A percentile compares a stretch with the other conserved stretches of the same genome.
phyloP scores from a whole-genome alignment of 2,888 invertebrate genomes.

The Amiota communis region DNA sequence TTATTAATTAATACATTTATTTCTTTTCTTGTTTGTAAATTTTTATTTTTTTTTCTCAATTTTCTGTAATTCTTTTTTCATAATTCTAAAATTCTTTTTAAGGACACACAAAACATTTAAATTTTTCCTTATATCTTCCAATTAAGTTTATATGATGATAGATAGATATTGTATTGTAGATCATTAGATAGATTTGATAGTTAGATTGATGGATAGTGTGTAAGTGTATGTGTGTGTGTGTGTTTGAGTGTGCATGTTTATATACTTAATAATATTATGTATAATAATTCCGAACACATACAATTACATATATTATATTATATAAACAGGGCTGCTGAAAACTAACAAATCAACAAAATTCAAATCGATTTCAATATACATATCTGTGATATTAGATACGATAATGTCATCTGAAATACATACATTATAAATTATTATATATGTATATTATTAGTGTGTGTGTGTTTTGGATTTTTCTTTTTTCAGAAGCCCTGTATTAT shows the following conservation, averaged over 20 bases:
- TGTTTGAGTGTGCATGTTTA: background rate
- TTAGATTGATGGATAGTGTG: too few relatives aligned
- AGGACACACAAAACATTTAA: constrained; percentile 54
- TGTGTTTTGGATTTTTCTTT: too few relatives aligned
- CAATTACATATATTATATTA: constrained; percentile 32
- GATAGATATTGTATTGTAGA: too few relatives aligned
- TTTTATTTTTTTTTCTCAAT: background rate
- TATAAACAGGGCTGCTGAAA: background rate
- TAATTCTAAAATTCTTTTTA: constrained; percentile 45
- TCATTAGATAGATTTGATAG: too few relatives aligned
- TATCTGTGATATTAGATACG: too few relatives aligned
- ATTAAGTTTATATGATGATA: too few relatives aligned
- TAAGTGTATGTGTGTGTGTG: background rate
- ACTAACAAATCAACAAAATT: too few relatives aligned
- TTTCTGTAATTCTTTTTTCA: constrained; percentile 35
- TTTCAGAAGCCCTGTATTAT: too few relatives aligned
- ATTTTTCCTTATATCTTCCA: constrained; percentile 27
- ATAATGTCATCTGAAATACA: too few relatives aligned
- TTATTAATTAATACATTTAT: background rate
- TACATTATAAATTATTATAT: too few relatives aligned
- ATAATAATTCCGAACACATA: constrained; percentile 23
- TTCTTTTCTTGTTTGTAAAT: background rate
- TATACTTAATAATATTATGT: background rate
- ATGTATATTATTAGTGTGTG: too few relatives aligned
- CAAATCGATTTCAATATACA: too few relatives aligned